Evolutionary conservation across 1,140 invertebrate species (phyloP).

Genomic region (Heliconius himera): DNA sequence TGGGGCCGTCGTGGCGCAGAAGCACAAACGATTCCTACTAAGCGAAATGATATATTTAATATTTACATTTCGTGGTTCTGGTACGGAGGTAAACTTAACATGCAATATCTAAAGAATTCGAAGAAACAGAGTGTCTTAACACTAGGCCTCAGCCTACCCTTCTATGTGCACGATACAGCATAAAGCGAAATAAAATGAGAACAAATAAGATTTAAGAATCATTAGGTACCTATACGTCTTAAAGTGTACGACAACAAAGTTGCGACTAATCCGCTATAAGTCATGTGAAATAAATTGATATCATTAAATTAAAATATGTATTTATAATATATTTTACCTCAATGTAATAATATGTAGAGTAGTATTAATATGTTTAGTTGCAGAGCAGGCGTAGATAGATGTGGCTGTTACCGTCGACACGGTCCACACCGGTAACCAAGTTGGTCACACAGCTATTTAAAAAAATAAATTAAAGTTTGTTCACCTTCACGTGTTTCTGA

Average conservation of each 20-base stretch:
- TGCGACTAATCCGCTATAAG: background rate
- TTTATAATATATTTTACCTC: background rate
- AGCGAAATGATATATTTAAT: no score
- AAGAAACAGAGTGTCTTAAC: no score
- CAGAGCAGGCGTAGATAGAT: slow-evolving; percentile 36
- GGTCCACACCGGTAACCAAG: slow-evolving; percentile 15
- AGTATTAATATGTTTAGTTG: background rate
- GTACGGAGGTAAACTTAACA: no score
- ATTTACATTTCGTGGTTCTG: no score
- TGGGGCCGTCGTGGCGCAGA: no score
- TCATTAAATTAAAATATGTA: background rate
- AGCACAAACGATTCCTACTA: no score
- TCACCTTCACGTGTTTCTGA: background rate
- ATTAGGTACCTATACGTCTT: no score
- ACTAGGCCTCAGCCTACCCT: no score
- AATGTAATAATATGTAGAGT: background rate
- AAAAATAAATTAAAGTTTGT: background rate
- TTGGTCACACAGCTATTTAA: background rate
- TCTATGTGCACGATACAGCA: no score
- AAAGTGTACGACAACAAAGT: background rate
- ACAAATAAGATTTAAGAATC: no score
- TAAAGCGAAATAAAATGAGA: no score
- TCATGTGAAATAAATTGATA: background rate
- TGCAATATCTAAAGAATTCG: no score
- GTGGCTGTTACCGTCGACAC: slow-evolving; percentile 38